Base-by-base conservation (phyloP, 1,140 invertebrate genomes). In the Homalodisca vitripennis region DNA sequence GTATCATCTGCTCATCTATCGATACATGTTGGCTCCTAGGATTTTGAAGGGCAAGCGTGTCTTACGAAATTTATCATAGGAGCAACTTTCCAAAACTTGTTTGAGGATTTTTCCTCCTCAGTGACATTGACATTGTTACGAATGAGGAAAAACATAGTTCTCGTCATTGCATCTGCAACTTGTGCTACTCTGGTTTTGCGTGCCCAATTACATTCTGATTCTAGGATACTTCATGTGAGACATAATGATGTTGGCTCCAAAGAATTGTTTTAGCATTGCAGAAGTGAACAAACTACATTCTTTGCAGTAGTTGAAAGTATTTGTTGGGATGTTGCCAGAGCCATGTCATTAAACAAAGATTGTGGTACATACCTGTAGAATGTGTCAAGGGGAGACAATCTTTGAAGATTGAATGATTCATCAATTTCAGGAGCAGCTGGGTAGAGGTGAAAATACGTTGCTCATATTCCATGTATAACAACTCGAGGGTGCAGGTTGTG, bases 371-470 rank as follows among this genome's bases (percentile, higher is more conserved):
- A 41, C 17, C 34, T 41, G 6, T 41, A 41, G 17, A 41, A 41
- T 41, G 17, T 41, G 34, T 41, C 34, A 6, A 41, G 17, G 6
- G 6, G n/a, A n/a, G n/a, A n/a, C n/a, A n/a, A n/a, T n/a, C n/a
- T n/a, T n/a, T n/a, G n/a, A n/a, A n/a, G n/a, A 41, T 60, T 31
- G 63, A 67, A 63, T n/a, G 26, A 2, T 27, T 67, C 51, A 14
- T 71, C 66, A 1, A 29, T 62, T 20, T 34, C 30, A 20, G 31
- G 48, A 26, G 70, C 70, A 29, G 34, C 34, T 1, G n/a, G 66
- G 34, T 6, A 41, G 34, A 41, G 34, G 34, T 10, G 6, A 41
- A 41, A 41, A 41, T n/a, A n/a, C n/a, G n/a, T n/a, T n/a, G n/a
- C n/a, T n/a, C n/a, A n/a, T n/a, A n/a, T n/a, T n/a, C n/a, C n/a